Base-by-base conservation (phyloP, 2,797 vertebrate genomes). In the Lacerta bilineata region DNA sequence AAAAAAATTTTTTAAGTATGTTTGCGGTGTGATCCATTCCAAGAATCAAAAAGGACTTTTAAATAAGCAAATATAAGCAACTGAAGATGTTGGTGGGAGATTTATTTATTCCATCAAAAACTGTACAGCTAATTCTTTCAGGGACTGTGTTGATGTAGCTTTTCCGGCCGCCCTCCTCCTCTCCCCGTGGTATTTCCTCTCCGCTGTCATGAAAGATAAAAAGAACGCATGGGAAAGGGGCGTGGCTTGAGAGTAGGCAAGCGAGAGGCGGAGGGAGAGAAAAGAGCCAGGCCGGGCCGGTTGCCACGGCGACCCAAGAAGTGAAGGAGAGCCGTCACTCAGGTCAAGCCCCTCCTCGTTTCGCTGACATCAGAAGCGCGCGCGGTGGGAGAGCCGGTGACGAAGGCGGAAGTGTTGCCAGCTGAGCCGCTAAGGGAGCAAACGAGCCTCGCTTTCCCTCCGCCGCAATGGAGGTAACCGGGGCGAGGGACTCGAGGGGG, bases 371-470 rank as follows among this genome's bases (percentile, higher is more conserved):
- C 33, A 5, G 43, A 33, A 88, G 80, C 88, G 87, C 27, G 90
- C 46, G 41, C 68, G 68, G 29, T 66, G 15, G 15, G 79, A 33
- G 74, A 23, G 43, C 1, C 11, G 90, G 92, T 94, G 95, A 95
- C 94, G 94, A 93, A 95, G 91, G 86, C 94, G 95, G 95, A 95
- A 95, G 94, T 39, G 86, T 39, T 39, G 41, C 6, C 1, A 41
- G 55, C 13, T 11, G 79, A 8, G 69, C 1, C 39, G 43, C 15
- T 4, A 68, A 17, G 68, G 50, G n/a, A 78, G 36, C 5, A 39
- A 20, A 36, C n/a, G 17, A n/a, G 87, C 88, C 46, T 41, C 2
- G 25, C 8, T 20, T 8, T 8, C 20, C 6, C 25, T 27, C 79
- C 69, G 15, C 61, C 89, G 71, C 74, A 39, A 95, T 94, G 95